phyloP scores from a whole-genome alignment of 2,113 vertebrate genomes.

The Meleagris gallopavo region DNA sequence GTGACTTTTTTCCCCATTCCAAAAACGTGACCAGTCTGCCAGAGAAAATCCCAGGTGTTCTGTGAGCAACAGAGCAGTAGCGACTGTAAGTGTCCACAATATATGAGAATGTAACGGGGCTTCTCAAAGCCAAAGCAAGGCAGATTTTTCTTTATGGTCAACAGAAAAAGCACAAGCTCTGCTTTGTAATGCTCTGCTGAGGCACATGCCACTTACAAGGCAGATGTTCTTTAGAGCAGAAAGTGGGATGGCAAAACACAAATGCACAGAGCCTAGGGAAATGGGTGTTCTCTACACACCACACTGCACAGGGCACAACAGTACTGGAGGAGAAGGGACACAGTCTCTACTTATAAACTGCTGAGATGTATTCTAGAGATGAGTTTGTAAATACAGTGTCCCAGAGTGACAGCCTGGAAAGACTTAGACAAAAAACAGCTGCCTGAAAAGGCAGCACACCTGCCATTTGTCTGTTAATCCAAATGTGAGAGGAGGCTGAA shows the following conservation, averaged over 20 bases:
- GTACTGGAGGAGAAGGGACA: background rate
- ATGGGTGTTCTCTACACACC: background rate
- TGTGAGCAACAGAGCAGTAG: background rate
- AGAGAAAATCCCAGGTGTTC: background rate
- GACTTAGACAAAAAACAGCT: background rate
- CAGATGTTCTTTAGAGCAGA: background rate
- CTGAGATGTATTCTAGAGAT: background rate
- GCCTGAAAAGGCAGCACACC: background rate
- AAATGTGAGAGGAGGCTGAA: background rate
- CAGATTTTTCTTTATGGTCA: background rate
- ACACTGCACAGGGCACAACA: fast-evolving
- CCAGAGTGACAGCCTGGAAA: background rate
- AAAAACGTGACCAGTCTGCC: background rate
- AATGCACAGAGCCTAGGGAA: background rate
- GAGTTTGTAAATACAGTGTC: background rate
- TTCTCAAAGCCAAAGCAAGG: background rate
- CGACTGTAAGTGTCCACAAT: background rate
- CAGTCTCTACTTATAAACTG: too few relatives aligned
- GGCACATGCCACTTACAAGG: background rate
- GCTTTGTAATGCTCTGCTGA: background rate
- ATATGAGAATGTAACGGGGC: background rate
- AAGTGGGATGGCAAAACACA: background rate
- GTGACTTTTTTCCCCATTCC: fast-evolving
- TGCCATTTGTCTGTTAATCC: background rate
- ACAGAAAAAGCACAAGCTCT: background rate